phyloP scores from a whole-genome alignment of 2,113 vertebrate species.

The Nannospalax galili region DNA sequence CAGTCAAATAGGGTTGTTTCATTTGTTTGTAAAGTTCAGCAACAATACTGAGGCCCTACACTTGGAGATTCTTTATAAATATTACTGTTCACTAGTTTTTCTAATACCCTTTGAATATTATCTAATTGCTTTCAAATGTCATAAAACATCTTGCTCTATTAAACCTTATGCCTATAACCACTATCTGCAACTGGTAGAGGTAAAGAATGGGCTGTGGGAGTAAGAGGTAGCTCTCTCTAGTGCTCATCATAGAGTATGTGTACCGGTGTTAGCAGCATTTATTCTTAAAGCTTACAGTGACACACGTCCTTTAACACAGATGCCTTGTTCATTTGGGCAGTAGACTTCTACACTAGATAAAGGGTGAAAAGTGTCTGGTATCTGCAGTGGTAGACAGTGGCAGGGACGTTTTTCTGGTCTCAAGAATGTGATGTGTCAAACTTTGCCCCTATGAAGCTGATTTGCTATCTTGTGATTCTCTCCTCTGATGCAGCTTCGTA shows the following conservation, averaged over 20 bases:
- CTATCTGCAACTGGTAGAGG: not conserved
- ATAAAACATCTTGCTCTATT: slow-evolving; percentile 43
- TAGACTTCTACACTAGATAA: not conserved
- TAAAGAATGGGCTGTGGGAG: not conserved
- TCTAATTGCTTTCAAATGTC: not conserved
- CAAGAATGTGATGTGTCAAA: slow-evolving; percentile 28
- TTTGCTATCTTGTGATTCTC: slow-evolving; percentile 21
- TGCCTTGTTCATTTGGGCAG: not conserved
- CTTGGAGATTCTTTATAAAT: not conserved
- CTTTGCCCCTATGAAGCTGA: slow-evolving; percentile 43
- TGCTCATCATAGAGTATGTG: not conserved
- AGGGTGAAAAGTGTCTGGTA: no score
- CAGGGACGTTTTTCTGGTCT: slow-evolving; percentile 10
- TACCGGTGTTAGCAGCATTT: not conserved
- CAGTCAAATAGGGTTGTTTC: no score
- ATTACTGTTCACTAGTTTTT: slow-evolving; percentile 19
- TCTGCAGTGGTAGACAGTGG: not conserved
- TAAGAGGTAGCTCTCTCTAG: not conserved
- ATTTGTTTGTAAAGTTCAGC: slow-evolving; percentile 10
- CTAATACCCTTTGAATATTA: not conserved
- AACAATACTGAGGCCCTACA: not conserved
- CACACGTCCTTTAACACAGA: slow-evolving; percentile 33
- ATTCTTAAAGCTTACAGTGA: not conserved
- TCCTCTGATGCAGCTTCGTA: slow-evolving; percentile 48
- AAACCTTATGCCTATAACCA: not conserved